Evolutionary conservation across 2,113 vertebrate species (phyloP), one percentile per base, ranked within the genome.

Genomic region (Vanacampus margaritifer): DNA sequence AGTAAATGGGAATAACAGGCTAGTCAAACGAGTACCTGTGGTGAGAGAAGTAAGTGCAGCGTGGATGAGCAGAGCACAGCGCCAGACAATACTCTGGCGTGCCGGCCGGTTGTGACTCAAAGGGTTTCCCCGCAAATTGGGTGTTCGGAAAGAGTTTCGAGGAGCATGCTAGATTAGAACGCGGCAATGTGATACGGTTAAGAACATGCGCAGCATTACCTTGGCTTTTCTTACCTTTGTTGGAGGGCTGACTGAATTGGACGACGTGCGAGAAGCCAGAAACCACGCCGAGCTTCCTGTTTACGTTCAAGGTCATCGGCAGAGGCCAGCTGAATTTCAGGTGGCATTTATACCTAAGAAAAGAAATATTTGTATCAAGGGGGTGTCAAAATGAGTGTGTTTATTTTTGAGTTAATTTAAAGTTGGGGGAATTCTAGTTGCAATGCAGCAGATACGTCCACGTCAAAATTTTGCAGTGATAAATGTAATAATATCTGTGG

Each of bases 31-130:
- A 14, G 0, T 24, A 87, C 81, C 78, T 84, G 60, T 1, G 0
- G 54, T 58, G 82, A 16, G 88, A 50, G 79, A 89, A 90, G 86
- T 41, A 87, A 51, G 76, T 79, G 43, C 90, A 91, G 6, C 0
- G 2, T 6, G 83, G 84, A 46, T 89, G 74, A 62, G 45, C 65
- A 5, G 82, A 74, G 68, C 90, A 91, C 63, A 91, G 43, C 1
- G 2, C 7, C 48, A 69, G 85, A 70, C 90, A 90, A 63, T 87
- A 79, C 37, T 86, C 78, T 48, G 79, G 2, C 12, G 85, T 88
- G 14, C 50, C 76, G 11, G 80, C 73, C 0, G 45, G 24, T 32
- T 79, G 17, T 0, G 0, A 12, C 64, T 68, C 0, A 0, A 84
- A 0, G 64, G 78, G 2, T 0, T 24, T 58, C 58, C 72, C 80